A percentile compares a stretch with the other conserved stretches of the same genome.
Conservation (phyloP, 2,113 vertebrate species). For the Eleginops maclovinus region DNA sequence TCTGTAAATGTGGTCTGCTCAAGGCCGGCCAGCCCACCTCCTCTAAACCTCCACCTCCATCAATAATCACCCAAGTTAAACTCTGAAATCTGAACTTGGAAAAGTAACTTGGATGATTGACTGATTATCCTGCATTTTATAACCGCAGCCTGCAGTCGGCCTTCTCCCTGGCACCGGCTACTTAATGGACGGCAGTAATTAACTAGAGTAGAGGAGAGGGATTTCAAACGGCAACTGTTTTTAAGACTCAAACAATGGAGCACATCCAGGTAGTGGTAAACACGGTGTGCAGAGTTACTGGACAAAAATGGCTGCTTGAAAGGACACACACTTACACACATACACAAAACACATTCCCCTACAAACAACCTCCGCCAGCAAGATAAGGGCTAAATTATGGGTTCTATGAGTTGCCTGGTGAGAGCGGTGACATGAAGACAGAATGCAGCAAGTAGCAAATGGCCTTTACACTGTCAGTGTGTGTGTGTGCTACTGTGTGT, state of each 20-base stretch:
- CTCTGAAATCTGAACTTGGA: constrained; percentile 46
- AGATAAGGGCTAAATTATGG: constrained; percentile 74
- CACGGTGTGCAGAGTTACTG: constrained; percentile 13
- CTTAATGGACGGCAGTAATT: constrained; percentile 56
- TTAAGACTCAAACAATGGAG: constrained; percentile 65
- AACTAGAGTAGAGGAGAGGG: constrained; percentile 46
- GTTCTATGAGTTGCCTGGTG: constrained; percentile 58
- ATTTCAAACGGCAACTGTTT: constrained; percentile 62
- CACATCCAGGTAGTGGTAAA: constrained; percentile 51
- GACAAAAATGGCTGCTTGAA: constrained; percentile 17
- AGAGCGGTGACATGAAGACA: constrained; percentile 64
- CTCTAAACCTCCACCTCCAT: constrained; percentile 36
- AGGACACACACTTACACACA: constrained; percentile 5
- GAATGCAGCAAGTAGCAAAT: constrained; percentile 60
- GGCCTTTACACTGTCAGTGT: constrained; percentile 55
- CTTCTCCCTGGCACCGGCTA: constrained; percentile 34
- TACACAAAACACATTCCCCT: constrained; percentile 40
- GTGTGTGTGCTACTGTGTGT: constrained; percentile 28
- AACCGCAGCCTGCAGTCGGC: constrained; percentile 36
- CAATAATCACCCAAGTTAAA: constrained; percentile 55
- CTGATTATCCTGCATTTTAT: constrained; percentile 31
- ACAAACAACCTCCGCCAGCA: constrained; percentile 67
- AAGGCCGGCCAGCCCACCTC: constrained; percentile 38
- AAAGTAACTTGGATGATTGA: constrained; percentile 58
- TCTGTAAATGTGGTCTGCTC: constrained; percentile 36